Evolutionary conservation across 2,888 invertebrate genomes (phyloP).

Genomic region (Drosophila eohydei): DNA sequence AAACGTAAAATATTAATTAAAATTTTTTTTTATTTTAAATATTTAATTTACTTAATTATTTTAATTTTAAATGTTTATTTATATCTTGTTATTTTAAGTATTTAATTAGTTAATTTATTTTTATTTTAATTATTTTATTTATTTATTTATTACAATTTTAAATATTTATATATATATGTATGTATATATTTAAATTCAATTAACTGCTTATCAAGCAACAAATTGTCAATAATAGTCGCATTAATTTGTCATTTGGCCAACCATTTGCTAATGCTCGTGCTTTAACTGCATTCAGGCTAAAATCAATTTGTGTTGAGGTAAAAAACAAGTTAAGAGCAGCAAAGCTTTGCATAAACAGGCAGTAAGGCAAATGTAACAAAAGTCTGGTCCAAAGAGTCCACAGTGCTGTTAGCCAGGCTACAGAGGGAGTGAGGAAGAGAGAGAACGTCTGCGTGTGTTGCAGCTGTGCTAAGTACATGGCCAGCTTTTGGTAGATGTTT

Average conservation of each 20-base stretch:
- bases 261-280: constrained; percentile 26
- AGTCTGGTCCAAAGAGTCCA: constrained; percentile 13
- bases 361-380: constrained; percentile 42
- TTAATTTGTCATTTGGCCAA: constrained; percentile 31
- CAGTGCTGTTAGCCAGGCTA: constrained; percentile 8
- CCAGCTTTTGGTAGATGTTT: constrained; percentile 25
- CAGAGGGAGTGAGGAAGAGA: not conserved
- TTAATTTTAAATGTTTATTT: too few species aligned
- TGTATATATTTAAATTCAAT: too few species aligned
- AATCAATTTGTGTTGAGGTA: constrained; percentile 35
- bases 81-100: too few species aligned
- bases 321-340: constrained; percentile 1
- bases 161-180: too few species aligned
- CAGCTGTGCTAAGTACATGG: constrained; percentile 28
- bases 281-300: constrained; percentile 33
- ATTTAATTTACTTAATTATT: too few species aligned
- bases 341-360: constrained; percentile 11
- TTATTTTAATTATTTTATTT: too few species aligned
- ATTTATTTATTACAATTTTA: too few species aligned
- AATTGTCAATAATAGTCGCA: not conserved
- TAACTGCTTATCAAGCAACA: not conserved
- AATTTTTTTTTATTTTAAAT: too few species aligned
- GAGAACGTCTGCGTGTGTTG: not conserved
- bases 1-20: too few species aligned
- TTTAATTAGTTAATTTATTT: too few species aligned